Base-by-base conservation (phyloP, 1,140 invertebrate genomes). In the Dreissena rostriformis region DNA sequence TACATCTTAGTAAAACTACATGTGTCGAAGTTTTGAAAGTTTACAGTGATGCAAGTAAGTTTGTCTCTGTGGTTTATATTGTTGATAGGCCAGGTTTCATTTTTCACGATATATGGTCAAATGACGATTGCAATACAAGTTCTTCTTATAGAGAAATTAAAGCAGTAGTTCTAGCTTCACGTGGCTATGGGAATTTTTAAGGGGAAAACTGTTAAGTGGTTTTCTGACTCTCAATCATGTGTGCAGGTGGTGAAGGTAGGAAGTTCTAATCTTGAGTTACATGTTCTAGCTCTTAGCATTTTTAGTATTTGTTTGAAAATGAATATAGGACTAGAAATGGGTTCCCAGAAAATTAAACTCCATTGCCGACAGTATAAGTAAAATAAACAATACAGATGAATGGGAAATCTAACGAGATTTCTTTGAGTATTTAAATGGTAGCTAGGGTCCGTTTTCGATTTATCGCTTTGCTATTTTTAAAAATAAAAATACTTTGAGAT, bases 171-270 rank as follows among this genome's bases (percentile, higher is more conserved):
- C 24, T 63, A 63, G 61, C 11, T n/a, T 26, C 11, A n/a, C 19
- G 24, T 63, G 61, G 2, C 19, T 63, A n/a, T 63, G 61, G 61
- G 19, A 63, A 4, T 63, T n/a, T 63, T 63, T 26, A 5, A 63
- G 11, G 19, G 2, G 19, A 11, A 11, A 11, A 7, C 61, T 63
- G 67, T 74, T 15, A 74, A 53, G 53, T 53, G 49, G 52, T 39
- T 49, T 57, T 74, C 72, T n/a, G 72, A 74, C 61, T 74, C 72
- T 28, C 10, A 73, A 51, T 29, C 12, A 17, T 53, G 72, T 74
- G 72, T 55, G 24, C 39, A 57, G 14, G 14, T 74, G 11, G 24
- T 55, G 2, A 74, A 53, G 61, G 72, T n/a, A 61, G 72, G 52
- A 12, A 74, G 72, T 74, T 29, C 51, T 14, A 57, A 57, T 7